phyloP scores from a whole-genome alignment of 2,888 invertebrate genomes.

The Tenthredo mesomela region DNA sequence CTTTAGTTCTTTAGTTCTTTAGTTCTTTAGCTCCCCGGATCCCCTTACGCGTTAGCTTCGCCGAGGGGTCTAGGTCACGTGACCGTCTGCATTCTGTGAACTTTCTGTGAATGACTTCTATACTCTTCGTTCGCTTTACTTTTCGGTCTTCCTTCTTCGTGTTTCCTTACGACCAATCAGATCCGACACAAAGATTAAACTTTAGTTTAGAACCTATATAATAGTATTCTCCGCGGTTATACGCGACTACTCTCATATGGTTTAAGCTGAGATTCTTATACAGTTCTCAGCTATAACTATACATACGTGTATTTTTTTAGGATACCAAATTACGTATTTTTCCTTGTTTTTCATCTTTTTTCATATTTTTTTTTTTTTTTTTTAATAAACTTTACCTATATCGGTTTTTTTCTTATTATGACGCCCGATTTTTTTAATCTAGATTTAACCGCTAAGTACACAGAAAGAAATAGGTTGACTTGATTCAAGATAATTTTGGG shows the following conservation, averaged over 20 bases:
- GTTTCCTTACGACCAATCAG: conserved; percentile 63
- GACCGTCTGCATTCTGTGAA: conserved; percentile 70
- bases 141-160: not conserved
- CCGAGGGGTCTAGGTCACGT: conserved; percentile 60
- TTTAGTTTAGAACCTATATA: not conserved
- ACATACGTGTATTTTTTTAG: too few species aligned
- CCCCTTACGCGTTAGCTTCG: conserved; percentile 17
- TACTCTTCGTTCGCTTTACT: not conserved
- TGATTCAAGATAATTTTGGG: too few species aligned
- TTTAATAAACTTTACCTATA: not conserved
- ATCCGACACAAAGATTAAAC: conserved; percentile 50
- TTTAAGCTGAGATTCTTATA: not conserved
- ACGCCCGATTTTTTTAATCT: not conserved
- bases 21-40: not conserved
- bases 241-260: too few species aligned
- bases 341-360: not conserved
- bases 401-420: not conserved
- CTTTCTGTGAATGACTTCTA: conserved; percentile 76
- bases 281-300: too few species aligned
- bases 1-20: too few species aligned
- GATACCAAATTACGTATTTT: not conserved
- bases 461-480: too few species aligned
- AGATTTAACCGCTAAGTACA: not conserved
- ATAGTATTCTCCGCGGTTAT: too few species aligned
- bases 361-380: not conserved